phyloP scores from a whole-genome alignment of 2,888 invertebrate species.

The Drosophila neutralis region DNA sequence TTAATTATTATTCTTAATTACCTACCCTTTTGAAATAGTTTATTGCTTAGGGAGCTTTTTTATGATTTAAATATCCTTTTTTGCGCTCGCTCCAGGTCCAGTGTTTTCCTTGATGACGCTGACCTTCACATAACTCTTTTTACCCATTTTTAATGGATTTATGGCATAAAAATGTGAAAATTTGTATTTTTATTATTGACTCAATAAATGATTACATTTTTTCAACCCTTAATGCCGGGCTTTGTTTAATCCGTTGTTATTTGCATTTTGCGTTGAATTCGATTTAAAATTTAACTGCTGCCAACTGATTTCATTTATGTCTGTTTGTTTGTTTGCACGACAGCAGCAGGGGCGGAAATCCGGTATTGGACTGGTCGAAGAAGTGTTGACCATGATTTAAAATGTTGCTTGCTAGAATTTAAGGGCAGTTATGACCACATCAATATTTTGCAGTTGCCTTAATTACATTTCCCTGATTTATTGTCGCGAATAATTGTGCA shows the following conservation, averaged over 20 bases:
- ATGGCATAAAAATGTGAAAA: neutral
- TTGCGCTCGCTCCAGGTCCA: neutral
- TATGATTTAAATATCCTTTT: no score
- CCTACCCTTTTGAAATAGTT: neutral
- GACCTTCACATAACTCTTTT: neutral
- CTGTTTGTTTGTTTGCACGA: neutral
- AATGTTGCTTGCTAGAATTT: neutral
- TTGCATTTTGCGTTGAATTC: slow-evolving; percentile 43
- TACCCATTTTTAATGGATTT: neutral
- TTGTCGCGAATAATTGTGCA: slow-evolving; percentile 29
- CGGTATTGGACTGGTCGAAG: neutral
- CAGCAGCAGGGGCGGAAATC: neutral
- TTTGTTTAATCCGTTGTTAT: slow-evolving; percentile 9
- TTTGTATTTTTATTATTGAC: neutral
- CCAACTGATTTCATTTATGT: slow-evolving; percentile 41
- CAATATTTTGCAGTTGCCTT: neutral
- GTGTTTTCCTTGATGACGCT: neutral
- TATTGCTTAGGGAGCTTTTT: no score
- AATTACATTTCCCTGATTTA: slow-evolving; percentile 15
- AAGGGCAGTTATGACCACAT: neutral
- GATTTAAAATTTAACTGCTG: slow-evolving; percentile 40
- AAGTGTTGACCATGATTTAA: neutral
- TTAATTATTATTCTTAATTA: neutral
- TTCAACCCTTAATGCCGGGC: neutral
- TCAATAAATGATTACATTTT: neutral